These are phyloP conservation scores for Papilio gigon DNA, from an alignment of 2,888 invertebrate genomes.

Conservation along the genomic window DNA sequence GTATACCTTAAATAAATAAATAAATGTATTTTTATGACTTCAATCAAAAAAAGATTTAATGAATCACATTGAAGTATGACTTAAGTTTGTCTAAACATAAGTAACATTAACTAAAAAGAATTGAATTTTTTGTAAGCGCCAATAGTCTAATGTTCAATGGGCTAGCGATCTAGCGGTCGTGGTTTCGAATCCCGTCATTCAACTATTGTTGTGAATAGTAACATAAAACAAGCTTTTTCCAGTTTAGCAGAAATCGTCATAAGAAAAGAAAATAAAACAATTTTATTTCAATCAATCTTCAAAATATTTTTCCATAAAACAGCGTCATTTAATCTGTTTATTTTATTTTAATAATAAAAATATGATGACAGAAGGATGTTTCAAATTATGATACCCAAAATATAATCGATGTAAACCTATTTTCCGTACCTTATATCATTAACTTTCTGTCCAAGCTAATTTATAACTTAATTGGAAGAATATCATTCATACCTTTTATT, in stretches of 20 bases:
- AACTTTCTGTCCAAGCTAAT: conserved; percentile 25
- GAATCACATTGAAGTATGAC: background rate
- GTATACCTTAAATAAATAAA: no score
- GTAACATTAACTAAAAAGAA: no score
- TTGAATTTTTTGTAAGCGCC: no score
- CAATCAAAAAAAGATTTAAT: background rate
- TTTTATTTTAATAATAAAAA: conserved; percentile 16
- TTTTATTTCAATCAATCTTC: no score
- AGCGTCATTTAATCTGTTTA: background rate
- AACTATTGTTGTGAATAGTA: no score
- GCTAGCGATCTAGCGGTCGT: no score
- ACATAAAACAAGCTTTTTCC: no score
- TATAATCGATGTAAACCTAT: conserved; percentile 13
- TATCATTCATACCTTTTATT: conserved; percentile 26
- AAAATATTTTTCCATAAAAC: background rate
- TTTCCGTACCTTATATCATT: conserved; percentile 29
- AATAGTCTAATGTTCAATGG: no score
- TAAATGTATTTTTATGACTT: background rate
- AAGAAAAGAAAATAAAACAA: no score
- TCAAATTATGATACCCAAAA: conserved; percentile 2
- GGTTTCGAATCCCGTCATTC: no score
- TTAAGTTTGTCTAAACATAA: no score
- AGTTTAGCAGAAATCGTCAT: no score
- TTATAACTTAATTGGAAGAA: conserved; percentile 38
- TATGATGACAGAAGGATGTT: conserved; percentile 9